Base-by-base conservation (phyloP, 2,797 vertebrate species). In the Galaxias olidus region DNA sequence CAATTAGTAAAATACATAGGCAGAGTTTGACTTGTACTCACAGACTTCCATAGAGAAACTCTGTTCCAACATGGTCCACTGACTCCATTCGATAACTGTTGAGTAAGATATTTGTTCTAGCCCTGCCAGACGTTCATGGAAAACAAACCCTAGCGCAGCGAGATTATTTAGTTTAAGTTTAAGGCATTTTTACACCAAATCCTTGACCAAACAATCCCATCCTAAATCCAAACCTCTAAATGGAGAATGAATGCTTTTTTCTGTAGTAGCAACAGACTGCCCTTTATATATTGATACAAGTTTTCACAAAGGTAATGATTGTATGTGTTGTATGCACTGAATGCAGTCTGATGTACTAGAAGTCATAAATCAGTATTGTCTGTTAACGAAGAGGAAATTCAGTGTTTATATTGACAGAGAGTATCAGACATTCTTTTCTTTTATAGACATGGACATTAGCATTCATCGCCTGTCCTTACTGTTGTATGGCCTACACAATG, bases 101-200 rank as follows among this genome's bases (percentile, higher is more conserved):
- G 12, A 60, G 54, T 10, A 10, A 59, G 52, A 14, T 69, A 52
- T 72, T 72, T 76, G 17, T 4, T 53, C 53, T 65, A 57, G 20
- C 58, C 59, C 63, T 55, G 19, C 19, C 50, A 41, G 54, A 61
- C 64, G 9, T 56, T 54, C 11, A 49, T 58, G 50, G 58, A n/a
- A 61, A 80, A 77, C 45, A 59, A 46, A 45, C n/a, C 20, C 19
- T 10, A 41, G 67, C 73, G 15, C 58, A 41, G n/a, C 2, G 13
- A 20, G 59, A 64, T 63, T 75, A 52, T 81, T 78, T 80, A 49
- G 12, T 58, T 74, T 79, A 59, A 64, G 47, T 55, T n/a, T 57
- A 41, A 56, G n/a, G 40, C 53, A 50, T 67, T 55, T 64, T 64
- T 53, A 64, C 19, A 42, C 50, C 49, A 59, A 74, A 63, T 70